Evolutionary conservation across 2,888 invertebrate species (phyloP), one percentile per base, ranked within the genome.

Genomic region (Apotomis betuletana): DNA sequence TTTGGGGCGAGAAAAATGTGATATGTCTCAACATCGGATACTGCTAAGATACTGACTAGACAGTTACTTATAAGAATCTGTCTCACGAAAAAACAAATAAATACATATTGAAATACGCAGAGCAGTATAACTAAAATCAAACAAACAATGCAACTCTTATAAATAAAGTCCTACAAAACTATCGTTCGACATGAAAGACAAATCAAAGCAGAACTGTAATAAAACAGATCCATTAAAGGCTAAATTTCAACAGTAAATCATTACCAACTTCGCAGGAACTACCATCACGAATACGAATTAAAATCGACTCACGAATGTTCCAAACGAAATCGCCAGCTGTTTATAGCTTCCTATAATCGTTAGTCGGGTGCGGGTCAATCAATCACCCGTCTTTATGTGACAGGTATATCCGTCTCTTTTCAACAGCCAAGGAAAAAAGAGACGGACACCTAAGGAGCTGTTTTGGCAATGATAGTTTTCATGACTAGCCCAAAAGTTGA

Each of bases 321-420:
- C 77, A 69, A 80, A 83, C 82, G 81, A 82, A 82, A 84, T 85
- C 79, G 84, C 82, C 92, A 91, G 90, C 90, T 92, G 91, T 91
- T 91, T 90, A 91, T 90, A 83, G 87, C 86, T 90, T 90, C 89
- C 89, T 88, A 87, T 85, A 82, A 86, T 83, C 90, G 90, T 90
- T 88, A 89, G 89, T 85, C 78, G 87, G 84, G 87, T 91, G 90
- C 89, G 90, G 91, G 90, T 85, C 90, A 88, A 92, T 92, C 92
- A 90, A 92, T 92, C 92, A 91, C 87, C 80, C 76, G 84, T 88
- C 87, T 90, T 91, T 91, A 91, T 91, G 90, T 90, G 90, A 91
- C 91, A 88, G 86, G 84, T 87, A 86, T 84, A 84, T 85, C 85
- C 79, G 77, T 87, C 87, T 86, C 87, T 81, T 83, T 87, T 85